Conservation (phyloP, 1,140 invertebrate genomes). For the Drosophila kanapiae region DNA sequence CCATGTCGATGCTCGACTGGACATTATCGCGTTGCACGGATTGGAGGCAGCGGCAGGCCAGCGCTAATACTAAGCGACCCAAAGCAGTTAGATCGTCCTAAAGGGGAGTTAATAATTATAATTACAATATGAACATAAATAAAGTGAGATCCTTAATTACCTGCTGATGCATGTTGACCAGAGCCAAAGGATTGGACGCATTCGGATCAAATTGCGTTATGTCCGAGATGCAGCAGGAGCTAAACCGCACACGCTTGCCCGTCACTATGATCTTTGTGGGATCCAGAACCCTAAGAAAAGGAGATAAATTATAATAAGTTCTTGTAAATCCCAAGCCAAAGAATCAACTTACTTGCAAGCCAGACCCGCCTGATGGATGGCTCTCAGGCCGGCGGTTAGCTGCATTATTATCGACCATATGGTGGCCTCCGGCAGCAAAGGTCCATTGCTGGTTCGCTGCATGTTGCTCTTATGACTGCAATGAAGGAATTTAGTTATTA, state of each 20-base stretch:
- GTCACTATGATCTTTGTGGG: slow-evolving; percentile 96
- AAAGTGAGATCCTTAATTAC: slow-evolving; percentile 29
- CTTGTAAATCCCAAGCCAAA: fast-evolving
- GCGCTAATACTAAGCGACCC: slow-evolving; percentile 95
- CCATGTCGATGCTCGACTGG: slow-evolving; percentile 94
- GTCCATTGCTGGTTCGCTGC: slow-evolving; percentile 88
- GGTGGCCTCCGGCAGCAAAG: slow-evolving; percentile 93
- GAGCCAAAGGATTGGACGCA: slow-evolving; percentile 86
- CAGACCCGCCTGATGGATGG: slow-evolving; percentile 94
- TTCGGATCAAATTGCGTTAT: slow-evolving; percentile 93
- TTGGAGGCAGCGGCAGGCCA: slow-evolving; percentile 95
- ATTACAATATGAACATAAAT: too few relatives aligned
- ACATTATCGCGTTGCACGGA: slow-evolving; percentile 94
- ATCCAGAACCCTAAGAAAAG: slow-evolving; percentile 90
- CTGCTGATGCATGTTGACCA: slow-evolving; percentile 92
- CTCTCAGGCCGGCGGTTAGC: slow-evolving; percentile 96
- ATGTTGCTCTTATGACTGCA: slow-evolving; percentile 92
- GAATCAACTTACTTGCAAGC: slow-evolving; percentile 87
- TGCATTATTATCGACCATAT: slow-evolving; percentile 99
- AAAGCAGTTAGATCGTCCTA: slow-evolving; percentile 96
- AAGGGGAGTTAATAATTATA: slow-evolving; percentile 59
- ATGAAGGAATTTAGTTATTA: neutral
- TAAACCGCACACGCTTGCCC: slow-evolving; percentile 90
- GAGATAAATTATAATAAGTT: neutral
- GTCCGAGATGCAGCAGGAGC: slow-evolving; percentile 93